These are phyloP conservation scores for Lobophora halterata DNA, from an alignment of 2,888 invertebrate species.

Conservation along the genomic window DNA sequence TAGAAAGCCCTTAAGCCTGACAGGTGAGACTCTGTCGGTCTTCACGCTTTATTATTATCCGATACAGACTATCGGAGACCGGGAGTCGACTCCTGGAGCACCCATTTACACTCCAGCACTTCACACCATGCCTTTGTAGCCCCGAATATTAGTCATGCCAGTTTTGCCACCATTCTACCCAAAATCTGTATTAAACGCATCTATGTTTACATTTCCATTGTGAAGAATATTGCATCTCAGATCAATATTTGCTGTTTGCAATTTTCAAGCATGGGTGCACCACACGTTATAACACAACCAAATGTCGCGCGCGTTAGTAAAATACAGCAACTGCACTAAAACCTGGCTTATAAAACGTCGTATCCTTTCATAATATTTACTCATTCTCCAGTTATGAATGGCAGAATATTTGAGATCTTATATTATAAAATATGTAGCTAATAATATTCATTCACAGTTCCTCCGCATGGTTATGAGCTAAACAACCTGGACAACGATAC, in stretches of 20 bases:
- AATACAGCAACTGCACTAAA: too few species aligned
- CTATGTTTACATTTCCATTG: too few species aligned
- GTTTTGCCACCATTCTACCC: constrained; percentile 20
- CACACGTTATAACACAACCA: too few species aligned
- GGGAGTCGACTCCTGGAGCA: constrained; percentile 25
- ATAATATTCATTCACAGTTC: constrained; percentile 62
- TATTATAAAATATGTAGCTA: too few species aligned
- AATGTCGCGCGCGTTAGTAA: too few species aligned
- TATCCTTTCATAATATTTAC: too few species aligned
- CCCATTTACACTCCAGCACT: constrained; percentile 33
- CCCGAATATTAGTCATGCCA: constrained; percentile 14
- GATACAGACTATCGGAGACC: constrained; percentile 32
- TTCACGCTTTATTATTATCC: constrained; percentile 32
- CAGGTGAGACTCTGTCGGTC: constrained; percentile 73
- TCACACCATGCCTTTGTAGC: constrained; percentile 29
- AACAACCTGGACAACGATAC: constrained; percentile 84
- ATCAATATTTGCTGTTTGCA: too few species aligned
- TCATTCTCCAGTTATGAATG: too few species aligned
- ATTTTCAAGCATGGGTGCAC: too few species aligned
- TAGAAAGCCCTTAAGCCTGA: constrained; percentile 86
- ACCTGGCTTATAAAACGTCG: too few species aligned
- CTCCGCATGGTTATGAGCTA: constrained; percentile 84
- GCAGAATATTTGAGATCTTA: too few species aligned
- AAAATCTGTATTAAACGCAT: constrained; percentile 10
- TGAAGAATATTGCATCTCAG: too few species aligned